These are phyloP conservation scores for Coregonus ussuriensis DNA, from an alignment of 2,797 vertebrate species.

Conservation along the genomic window DNA sequence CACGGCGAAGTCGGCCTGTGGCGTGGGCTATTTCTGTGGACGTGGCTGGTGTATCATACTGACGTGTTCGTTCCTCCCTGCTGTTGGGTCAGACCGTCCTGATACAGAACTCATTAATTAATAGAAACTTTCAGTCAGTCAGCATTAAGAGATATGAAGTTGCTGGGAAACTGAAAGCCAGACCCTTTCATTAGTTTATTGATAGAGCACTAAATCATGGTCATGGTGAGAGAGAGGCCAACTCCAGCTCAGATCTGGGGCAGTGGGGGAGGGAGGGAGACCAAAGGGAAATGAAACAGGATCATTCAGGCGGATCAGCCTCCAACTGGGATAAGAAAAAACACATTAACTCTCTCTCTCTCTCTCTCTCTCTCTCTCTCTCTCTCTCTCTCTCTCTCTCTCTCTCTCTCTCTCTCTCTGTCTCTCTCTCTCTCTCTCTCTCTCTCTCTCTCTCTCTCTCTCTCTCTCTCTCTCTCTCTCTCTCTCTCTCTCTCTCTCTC, in stretches of 20 bases:
- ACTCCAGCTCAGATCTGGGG: neutral
- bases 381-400: neutral
- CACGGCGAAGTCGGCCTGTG: neutral
- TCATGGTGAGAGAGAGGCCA: neutral
- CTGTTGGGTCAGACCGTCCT: neutral
- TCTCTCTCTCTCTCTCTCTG: no score
- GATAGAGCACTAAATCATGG: neutral
- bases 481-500: neutral
- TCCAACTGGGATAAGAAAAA: neutral
- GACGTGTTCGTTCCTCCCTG: neutral
- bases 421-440: no score
- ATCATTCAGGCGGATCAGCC: slow-evolving; percentile 13
- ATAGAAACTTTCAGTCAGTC: neutral
- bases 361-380: neutral
- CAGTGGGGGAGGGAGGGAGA: neutral
- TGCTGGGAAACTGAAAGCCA: neutral
- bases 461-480: no score
- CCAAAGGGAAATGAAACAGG: neutral
- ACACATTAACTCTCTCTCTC: neutral
- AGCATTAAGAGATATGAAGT: neutral
- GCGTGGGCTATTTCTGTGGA: neutral
- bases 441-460: no score
- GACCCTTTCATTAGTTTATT: neutral
- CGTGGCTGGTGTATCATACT: neutral
- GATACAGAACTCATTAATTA: neutral